Conservation (phyloP, 2,797 vertebrate genomes). For the Phaenicophaeus curvirostris region DNA sequence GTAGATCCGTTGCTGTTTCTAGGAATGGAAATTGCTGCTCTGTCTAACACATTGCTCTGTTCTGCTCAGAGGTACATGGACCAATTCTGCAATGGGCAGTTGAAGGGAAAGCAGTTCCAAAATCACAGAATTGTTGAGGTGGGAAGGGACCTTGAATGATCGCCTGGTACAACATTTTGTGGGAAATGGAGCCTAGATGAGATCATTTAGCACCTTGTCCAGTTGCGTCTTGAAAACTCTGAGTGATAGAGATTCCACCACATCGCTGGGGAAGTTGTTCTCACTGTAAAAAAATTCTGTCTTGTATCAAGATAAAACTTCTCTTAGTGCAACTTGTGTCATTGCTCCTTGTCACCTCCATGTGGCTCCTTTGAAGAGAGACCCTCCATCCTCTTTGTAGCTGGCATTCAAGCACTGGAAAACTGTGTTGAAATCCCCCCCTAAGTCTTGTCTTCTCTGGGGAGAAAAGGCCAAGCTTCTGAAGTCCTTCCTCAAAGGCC, state of each 20-base stretch:
- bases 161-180: accelerated
- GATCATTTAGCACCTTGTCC: background rate
- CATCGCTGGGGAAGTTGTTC: background rate
- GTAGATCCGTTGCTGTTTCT: background rate
- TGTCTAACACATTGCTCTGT: background rate
- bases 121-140: background rate
- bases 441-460: background rate
- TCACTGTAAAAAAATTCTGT: background rate
- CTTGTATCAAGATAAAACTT: background rate
- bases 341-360: background rate
- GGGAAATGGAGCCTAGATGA: background rate
- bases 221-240: background rate
- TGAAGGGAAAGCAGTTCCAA: background rate
- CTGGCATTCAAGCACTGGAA: background rate
- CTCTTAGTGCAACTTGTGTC: background rate
- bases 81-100: background rate
- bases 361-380: background rate
- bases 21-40: background rate
- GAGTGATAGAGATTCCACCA: background rate
- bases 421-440: background rate
- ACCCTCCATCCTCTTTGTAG: background rate
- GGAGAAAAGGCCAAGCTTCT: background rate
- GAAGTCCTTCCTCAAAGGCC: background rate
- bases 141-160: accelerated
- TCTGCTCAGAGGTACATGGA: background rate